Percentiles rank a stretch among this genome's conserved stretches.
Conservation (phyloP, 2,113 vertebrate species). For the Serinus canaria region DNA sequence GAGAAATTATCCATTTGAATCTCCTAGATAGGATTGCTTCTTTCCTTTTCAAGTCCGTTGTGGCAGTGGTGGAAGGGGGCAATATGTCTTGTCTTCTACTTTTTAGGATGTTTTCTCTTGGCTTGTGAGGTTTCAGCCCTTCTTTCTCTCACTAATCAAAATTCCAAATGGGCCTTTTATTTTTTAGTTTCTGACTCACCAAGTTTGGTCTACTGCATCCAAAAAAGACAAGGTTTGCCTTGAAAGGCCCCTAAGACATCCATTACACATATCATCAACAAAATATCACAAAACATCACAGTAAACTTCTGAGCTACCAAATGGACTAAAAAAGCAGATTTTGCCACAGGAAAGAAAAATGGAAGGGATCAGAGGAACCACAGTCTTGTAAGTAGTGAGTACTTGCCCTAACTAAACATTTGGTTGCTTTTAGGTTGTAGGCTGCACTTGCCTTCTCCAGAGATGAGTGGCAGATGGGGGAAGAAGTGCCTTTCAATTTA, state of each 20-base stretch:
- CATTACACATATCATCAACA: neutral
- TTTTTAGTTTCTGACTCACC: neutral
- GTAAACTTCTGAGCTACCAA: neutral
- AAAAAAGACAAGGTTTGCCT: neutral
- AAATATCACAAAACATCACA: neutral
- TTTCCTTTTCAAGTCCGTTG: neutral
- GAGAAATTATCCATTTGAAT: neutral
- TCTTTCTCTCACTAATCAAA: conserved; percentile 9
- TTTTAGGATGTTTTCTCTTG: conserved; percentile 6
- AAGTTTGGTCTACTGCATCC: neutral
- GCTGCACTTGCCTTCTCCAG: neutral
- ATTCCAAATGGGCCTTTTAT: neutral
- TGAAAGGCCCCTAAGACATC: neutral
- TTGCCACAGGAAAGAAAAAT: neutral
- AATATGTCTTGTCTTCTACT: neutral
- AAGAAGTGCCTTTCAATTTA: neutral
- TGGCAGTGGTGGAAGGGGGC: neutral
- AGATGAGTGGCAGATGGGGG: rapidly evolving
- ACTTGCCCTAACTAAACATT: neutral
- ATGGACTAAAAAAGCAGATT: neutral
- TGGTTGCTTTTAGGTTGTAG: neutral
- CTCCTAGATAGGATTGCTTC: neutral
- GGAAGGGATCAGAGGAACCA: neutral
- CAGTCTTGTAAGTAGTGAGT: neutral
- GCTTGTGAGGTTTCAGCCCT: neutral